Percentiles rank a stretch among this genome's conserved stretches.
These are phyloP conservation scores for Pseudococcus jackbeardsleyi DNA, from an alignment of 2,888 invertebrate species.

Conservation along the genomic window DNA sequence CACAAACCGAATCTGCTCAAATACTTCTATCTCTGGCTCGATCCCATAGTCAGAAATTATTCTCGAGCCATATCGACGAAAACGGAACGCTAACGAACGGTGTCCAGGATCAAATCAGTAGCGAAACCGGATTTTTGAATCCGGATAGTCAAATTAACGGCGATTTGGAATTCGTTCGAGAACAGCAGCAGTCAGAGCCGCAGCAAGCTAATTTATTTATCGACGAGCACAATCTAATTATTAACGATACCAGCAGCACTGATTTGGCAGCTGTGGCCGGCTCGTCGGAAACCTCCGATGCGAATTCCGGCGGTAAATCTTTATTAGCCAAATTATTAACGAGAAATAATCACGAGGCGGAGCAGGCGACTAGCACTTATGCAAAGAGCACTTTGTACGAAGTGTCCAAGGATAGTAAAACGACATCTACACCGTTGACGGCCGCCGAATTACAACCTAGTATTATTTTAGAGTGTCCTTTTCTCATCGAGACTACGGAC, in stretches of 20 bases:
- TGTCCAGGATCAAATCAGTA: not conserved
- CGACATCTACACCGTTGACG: not conserved
- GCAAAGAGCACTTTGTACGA: not conserved
- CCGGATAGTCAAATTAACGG: not conserved
- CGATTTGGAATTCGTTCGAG: not conserved
- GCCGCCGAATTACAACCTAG: conserved; percentile 33
- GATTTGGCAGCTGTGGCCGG: not conserved
- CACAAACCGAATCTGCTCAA: conserved; percentile 69
- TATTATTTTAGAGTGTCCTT: conserved; percentile 50
- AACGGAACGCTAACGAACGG: not conserved
- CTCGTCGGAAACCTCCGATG: not conserved
- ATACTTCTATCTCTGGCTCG: conserved; percentile 69
- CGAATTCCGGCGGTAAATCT: not conserved
- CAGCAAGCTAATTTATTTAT: not conserved
- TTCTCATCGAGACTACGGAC: conserved; percentile 49
- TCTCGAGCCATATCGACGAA: not conserved
- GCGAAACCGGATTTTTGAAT: not conserved
- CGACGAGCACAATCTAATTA: conserved; percentile 4
- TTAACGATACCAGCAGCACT: not conserved
- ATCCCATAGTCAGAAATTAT: conserved; percentile 44
- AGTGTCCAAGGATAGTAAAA: not conserved
- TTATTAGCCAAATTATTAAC: conserved; percentile 53
- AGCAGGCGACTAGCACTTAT: not conserved
- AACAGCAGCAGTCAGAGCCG: not conserved
- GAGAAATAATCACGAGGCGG: conserved; percentile 7